A percentile compares a stretch with the other conserved stretches of the same genome.
Conservation (phyloP, 2,888 invertebrate genomes). For the Trichacis sp. region DNA sequence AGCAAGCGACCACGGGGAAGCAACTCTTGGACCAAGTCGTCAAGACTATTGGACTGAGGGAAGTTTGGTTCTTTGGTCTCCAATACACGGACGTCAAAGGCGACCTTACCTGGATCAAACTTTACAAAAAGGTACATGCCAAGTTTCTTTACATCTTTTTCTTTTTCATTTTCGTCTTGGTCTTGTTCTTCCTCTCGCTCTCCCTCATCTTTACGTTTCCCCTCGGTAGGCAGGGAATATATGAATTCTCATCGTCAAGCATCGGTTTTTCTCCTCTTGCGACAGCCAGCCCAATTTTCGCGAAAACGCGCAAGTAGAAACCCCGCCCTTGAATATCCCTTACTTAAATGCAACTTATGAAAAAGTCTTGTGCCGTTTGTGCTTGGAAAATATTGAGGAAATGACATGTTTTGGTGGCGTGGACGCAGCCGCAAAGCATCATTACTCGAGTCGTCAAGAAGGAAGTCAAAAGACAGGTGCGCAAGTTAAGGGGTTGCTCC, state of each 20-base stretch:
- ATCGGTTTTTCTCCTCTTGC: too few relatives aligned
- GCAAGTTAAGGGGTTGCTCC: conserved; percentile 64
- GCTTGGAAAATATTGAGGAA: not conserved
- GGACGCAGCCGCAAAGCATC: conserved; percentile 74
- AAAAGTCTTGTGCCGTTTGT: too few relatives aligned
- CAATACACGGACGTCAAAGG: conserved; percentile 99
- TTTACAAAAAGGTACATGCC: conserved; percentile 99
- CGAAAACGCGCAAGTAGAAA: too few relatives aligned
- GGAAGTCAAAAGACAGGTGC: conserved; percentile 71
- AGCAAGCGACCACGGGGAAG: conserved; percentile 99
- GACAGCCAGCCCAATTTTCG: too few relatives aligned
- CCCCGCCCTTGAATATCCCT: too few relatives aligned
- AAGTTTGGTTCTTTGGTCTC: conserved; percentile 99
- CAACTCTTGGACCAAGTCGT: conserved; percentile 99
- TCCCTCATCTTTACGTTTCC: too few relatives aligned
- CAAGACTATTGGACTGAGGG: conserved; percentile 98
- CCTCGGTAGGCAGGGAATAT: too few relatives aligned
- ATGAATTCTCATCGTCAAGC: too few relatives aligned
- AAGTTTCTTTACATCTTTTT: too few relatives aligned
- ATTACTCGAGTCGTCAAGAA: conserved; percentile 72
- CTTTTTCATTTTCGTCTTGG: too few relatives aligned
- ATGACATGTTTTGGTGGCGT: conserved; percentile 12
- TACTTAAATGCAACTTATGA: too few relatives aligned
- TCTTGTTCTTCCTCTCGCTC: too few relatives aligned
- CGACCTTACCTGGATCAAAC: conserved; percentile 97